Base-by-base conservation (phyloP, 2,797 vertebrate genomes). In the Coregonus sp. region DNA sequence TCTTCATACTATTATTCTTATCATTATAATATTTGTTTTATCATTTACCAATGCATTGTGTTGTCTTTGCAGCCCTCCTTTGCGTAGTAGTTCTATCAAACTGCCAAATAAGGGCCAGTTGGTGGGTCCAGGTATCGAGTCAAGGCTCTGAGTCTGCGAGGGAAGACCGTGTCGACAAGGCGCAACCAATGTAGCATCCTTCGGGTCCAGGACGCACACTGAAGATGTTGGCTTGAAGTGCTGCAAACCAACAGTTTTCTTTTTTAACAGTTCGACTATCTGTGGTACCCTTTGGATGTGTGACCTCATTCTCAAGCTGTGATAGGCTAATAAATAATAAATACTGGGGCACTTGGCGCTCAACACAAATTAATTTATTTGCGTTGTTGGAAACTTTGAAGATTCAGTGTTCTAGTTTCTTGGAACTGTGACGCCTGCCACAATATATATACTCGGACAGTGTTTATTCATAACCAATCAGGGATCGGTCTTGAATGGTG, bases 61-160 rank as follows among this genome's bases (percentile, higher is more conserved):
- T 51, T 99, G 98, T 74, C 93, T 95, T 74, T 94, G 95, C 85
- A 99, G 92, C 0, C 98, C 98, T 61, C 98, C 97, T 80, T 95
- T 98, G 76, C 95, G 90, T 61, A 98, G 92, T 0, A 99, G 93
- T 33, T 98, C 93, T 72, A 96, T 82, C 80, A 99, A 88, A 86
- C 97, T 98, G 75, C 97, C 97, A 74, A 99, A 90, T 74, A 99
- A 84, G 0, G 97, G 97, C 97, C 96, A 98, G 86, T 93, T 96
- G 63, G 94, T 95, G 79, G 98, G 98, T 16, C 96, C 97, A 0
- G 97, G 97, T 74, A 99, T 94, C 25, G 91, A 81, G 56, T 95
- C 87, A 77, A 95, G 86, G 2, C 90, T 86, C 80, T 82, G 91
- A 73, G 88, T 86, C 81, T 80, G 90, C 75, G 88, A 74, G 76